Base-by-base conservation (phyloP, 2,113 vertebrate species). In the Pterophyllum scalare region DNA sequence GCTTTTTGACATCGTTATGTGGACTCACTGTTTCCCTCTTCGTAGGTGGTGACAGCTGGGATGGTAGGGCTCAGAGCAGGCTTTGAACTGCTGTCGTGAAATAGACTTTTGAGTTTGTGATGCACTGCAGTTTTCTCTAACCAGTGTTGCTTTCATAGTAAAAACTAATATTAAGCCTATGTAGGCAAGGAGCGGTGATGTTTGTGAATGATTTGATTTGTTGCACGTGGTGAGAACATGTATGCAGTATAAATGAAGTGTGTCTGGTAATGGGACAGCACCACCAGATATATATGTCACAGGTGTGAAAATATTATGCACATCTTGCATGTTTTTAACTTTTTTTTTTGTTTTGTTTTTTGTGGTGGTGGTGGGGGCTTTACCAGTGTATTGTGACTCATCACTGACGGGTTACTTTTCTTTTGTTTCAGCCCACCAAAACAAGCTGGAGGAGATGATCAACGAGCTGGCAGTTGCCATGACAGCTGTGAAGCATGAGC, bases 361-460 rank as follows among this genome's bases (percentile, higher is more conserved):
- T 24, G 62, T 38, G 62, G 38, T 3, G 22, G 43, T n/a, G n/a
- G n/a, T n/a, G n/a, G n/a, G n/a, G 43, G 43, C 52, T 46, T 5
- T 2, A 1, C 6, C 4, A 2, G 19, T 3, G 4, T 8, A 4
- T 8, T 8, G 9, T 52, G 31, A 19, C 15, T 24, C 1, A 0
- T 52, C 1, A 4, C 22, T 87, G 28, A 91, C 3, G 3, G 7
- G 2, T 59, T 22, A 3, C n/a, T 8, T 9, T 38, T 24, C 40
- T 1, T 28, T 17, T 20, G 12, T 89, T 87, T 46, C 88, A 99
- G 98, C 98, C 88, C 98, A 99, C 82, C 98, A 99, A 95, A 99
- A 99, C 96, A 99, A 99, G 92, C 95, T 99, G 93, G 98, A 99
- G 96, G 98, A 99, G 93, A 99, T 99, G 98, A 99, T 99, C 90